phyloP scores from a whole-genome alignment of 2,888 invertebrate species.

The Troides oblongomaculatus region DNA sequence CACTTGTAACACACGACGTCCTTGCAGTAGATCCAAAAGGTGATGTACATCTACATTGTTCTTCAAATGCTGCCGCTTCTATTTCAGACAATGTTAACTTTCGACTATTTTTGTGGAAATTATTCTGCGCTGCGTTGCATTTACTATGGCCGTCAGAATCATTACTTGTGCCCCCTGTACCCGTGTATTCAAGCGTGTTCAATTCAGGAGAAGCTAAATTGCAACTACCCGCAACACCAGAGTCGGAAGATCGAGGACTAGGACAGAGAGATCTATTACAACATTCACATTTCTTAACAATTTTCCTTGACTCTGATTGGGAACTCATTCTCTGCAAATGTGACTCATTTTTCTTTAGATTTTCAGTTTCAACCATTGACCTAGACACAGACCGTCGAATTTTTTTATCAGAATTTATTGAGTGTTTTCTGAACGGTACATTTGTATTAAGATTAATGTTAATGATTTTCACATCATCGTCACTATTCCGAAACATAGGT shows the following conservation, averaged over 20 bases:
- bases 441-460: slow-evolving; percentile 66
- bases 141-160: slow-evolving; percentile 68
- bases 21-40: slow-evolving; percentile 87
- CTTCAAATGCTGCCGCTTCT: slow-evolving; percentile 82
- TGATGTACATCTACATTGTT: slow-evolving; percentile 86
- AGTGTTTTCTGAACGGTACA: slow-evolving; percentile 76
- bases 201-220: slow-evolving; percentile 86
- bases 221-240: slow-evolving; percentile 92
- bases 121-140: slow-evolving; percentile 53
- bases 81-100: slow-evolving; percentile 79
- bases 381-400: slow-evolving; percentile 70
- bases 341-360: slow-evolving; percentile 51
- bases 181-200: slow-evolving; percentile 62
- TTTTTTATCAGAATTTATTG: slow-evolving; percentile 81
- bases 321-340: slow-evolving; percentile 69
- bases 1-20: slow-evolving; percentile 81
- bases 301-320: slow-evolving; percentile 64
- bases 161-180: slow-evolving; percentile 51
- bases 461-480: slow-evolving; percentile 66
- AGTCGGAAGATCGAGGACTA: slow-evolving; percentile 89
- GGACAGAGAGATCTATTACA: slow-evolving; percentile 82
- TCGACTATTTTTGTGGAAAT: slow-evolving; percentile 56
- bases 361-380: slow-evolving; percentile 70
- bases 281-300: slow-evolving; percentile 76
- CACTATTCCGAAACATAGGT: slow-evolving; percentile 79